phyloP scores from a whole-genome alignment of 2,113 vertebrate species.

The Xiphophorus hellerii region DNA sequence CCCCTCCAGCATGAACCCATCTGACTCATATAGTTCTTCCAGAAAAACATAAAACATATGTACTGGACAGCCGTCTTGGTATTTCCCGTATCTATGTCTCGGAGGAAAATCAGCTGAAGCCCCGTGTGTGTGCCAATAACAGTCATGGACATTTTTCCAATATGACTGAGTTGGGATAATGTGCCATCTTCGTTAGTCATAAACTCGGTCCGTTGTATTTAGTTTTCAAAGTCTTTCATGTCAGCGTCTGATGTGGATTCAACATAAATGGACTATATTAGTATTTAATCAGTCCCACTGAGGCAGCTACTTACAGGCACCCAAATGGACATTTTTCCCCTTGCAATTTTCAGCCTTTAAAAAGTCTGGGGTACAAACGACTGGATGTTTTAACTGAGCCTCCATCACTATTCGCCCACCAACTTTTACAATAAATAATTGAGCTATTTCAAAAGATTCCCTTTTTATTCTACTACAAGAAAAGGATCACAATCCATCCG shows the following conservation, averaged over 20 bases:
- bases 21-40: constrained; percentile 19
- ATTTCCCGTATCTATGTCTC: constrained; percentile 19
- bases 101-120: constrained; percentile 11
- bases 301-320: background rate
- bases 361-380: background rate
- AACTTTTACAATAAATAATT: background rate
- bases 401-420: too few relatives aligned
- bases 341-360: too few relatives aligned
- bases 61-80: constrained; percentile 6
- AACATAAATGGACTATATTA: background rate
- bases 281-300: too few relatives aligned
- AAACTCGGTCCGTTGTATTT: background rate
- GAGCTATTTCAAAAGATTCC: background rate
- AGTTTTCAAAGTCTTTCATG: background rate
- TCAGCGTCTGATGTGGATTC: background rate
- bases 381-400: too few relatives aligned
- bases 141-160: constrained; percentile 20
- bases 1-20: constrained; percentile 29
- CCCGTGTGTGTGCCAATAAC: constrained; percentile 20
- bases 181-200: background rate
- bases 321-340: background rate
- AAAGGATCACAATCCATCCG: background rate
- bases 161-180: constrained; percentile 13
- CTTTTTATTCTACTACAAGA: too few relatives aligned
- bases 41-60: constrained; percentile 7